Evolutionary conservation across 2,888 invertebrate species (phyloP).

Genomic region (Caenorhabditis imperialis): DNA sequence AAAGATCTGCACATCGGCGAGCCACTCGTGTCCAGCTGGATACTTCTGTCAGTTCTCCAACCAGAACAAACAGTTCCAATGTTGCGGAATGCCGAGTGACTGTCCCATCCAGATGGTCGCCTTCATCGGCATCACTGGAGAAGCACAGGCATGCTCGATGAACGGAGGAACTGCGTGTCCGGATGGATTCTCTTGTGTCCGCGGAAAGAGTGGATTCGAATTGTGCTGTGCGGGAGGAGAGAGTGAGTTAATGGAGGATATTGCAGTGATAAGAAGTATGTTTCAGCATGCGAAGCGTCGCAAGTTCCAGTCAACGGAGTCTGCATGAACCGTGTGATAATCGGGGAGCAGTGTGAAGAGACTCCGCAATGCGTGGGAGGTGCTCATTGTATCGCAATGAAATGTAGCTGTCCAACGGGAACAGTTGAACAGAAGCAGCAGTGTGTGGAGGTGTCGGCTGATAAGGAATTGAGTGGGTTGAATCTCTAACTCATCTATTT

Average conservation of each 20-base stretch:
- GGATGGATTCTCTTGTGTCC: conserved; percentile 68
- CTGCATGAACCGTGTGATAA: conserved; percentile 56
- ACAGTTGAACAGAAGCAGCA: conserved; percentile 59
- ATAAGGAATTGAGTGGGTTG: conserved; percentile 30
- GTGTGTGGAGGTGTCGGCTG: conserved; percentile 44
- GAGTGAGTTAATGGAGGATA: conserved; percentile 35
- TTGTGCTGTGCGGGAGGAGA: conserved; percentile 69
- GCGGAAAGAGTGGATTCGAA: conserved; percentile 63
- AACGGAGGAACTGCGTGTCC: conserved; percentile 66
- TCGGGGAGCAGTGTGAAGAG: conserved; percentile 61
- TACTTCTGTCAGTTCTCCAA: conserved; percentile 69
- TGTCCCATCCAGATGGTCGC: conserved; percentile 68
- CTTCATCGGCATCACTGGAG: conserved; percentile 67
- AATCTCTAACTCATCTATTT: not conserved
- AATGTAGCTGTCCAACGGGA: conserved; percentile 55
- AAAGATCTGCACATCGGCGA: conserved; percentile 68
- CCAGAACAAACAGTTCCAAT: conserved; percentile 67
- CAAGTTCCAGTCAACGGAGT: conserved; percentile 66
- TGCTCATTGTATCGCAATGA: conserved; percentile 49
- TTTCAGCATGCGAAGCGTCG: conserved; percentile 64
- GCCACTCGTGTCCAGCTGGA: conserved; percentile 66
- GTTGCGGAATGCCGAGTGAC: conserved; percentile 68
- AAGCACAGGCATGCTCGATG: conserved; percentile 67
- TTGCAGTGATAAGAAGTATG: not conserved
- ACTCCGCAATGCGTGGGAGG: conserved; percentile 61